Percentiles rank a stretch among this genome's conserved stretches.
Conservation (phyloP, 1,140 invertebrate genomes). For the Drosophila sp. region DNA sequence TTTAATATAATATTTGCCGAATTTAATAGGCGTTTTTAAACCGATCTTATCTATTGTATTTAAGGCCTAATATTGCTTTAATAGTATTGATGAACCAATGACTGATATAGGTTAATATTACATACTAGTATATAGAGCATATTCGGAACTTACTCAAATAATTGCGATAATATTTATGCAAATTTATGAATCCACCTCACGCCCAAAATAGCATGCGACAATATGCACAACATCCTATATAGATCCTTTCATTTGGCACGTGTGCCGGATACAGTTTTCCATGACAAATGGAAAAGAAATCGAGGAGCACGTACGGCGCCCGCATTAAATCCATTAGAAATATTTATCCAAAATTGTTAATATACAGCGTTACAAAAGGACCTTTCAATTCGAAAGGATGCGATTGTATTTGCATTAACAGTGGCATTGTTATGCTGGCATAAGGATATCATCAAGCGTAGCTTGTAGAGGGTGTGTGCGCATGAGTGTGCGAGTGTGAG, state of each 20-base stretch:
- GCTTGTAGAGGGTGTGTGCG: slow-evolving; percentile 69
- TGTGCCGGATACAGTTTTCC: slow-evolving; percentile 74
- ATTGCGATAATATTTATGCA: slow-evolving; percentile 33
- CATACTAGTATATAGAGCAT: too few species aligned
- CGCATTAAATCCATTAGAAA: slow-evolving; percentile 68
- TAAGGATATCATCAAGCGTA: slow-evolving; percentile 62
- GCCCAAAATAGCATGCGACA: slow-evolving; percentile 23
- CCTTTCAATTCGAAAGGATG: slow-evolving; percentile 69
- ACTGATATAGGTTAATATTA: too few species aligned
- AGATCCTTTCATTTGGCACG: slow-evolving; percentile 72
- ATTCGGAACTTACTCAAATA: slow-evolving; percentile 15
- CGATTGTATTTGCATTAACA: slow-evolving; percentile 81
- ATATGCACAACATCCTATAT: slow-evolving; percentile 26
- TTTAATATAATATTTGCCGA: not conserved
- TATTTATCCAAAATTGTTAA: slow-evolving; percentile 73
- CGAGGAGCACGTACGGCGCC: slow-evolving; percentile 41
- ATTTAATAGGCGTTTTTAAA: too few species aligned
- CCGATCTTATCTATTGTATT: too few species aligned
- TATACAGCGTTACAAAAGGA: slow-evolving; percentile 61
- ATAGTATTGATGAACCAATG: too few species aligned
- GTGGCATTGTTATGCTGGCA: slow-evolving; percentile 76
- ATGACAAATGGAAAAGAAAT: slow-evolving; percentile 43
- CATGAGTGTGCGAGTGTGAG: slow-evolving; percentile 1
- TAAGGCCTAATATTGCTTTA: too few species aligned
- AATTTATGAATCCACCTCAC: slow-evolving; percentile 49